Conservation (phyloP, 2,113 vertebrate genomes). For the Corythornis madagascariensis region DNA sequence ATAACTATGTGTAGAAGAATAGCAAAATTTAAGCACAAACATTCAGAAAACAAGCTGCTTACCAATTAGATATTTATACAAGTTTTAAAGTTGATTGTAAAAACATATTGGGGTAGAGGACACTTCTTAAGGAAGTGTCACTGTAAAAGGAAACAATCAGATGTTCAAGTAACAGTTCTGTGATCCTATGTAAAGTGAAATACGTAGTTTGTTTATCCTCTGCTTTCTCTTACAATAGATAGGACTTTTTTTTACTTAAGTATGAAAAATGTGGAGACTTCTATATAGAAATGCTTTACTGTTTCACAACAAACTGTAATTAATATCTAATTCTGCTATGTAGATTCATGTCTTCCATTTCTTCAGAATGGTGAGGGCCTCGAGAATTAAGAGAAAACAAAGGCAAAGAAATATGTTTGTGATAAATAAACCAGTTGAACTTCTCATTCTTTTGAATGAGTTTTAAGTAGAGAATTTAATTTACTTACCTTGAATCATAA, state of each 20-base stretch:
- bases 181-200: not conserved
- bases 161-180: not conserved
- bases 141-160: not conserved
- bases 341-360: not conserved
- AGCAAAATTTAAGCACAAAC: not conserved
- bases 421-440: not conserved
- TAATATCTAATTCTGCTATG: not conserved
- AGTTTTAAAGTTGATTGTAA: not conserved
- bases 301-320: not conserved
- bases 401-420: not conserved
- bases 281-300: not conserved
- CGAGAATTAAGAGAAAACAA: not conserved
- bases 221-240: not conserved
- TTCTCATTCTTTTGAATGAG: not conserved
- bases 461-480: not conserved
- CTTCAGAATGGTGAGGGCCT: not conserved
- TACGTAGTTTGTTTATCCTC: not conserved
- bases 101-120: not conserved
- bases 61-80: not conserved
- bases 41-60: not conserved
- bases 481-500: not conserved
- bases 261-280: not conserved
- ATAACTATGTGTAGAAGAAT: not conserved
- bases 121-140: not conserved
- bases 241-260: not conserved